Percentiles rank a stretch among this genome's conserved stretches.
phyloP scores from a whole-genome alignment of 2,888 invertebrate genomes.

The Himalopsyche tibetana region DNA sequence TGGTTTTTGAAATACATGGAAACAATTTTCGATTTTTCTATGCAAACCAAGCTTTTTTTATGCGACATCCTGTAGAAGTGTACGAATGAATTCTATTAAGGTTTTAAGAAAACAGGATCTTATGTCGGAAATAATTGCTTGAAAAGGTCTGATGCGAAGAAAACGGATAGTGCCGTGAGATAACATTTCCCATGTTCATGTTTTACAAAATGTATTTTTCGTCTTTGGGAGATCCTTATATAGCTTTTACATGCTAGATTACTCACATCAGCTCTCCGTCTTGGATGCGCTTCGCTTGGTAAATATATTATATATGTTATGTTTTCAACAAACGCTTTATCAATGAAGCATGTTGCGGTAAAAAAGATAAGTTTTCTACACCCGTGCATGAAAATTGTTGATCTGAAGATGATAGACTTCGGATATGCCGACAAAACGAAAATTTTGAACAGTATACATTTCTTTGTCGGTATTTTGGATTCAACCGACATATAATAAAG shows the following conservation, averaged over 20 bases:
- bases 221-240: conserved; percentile 5
- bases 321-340: conserved; percentile 4
- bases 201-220: conserved; percentile 32
- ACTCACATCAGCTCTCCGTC: conserved; percentile 19
- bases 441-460: no score
- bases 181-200: not conserved
- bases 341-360: not conserved
- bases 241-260: conserved; percentile 42
- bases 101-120: no score
- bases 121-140: not conserved
- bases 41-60: no score
- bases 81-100: no score
- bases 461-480: no score
- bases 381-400: not conserved
- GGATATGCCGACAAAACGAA: not conserved
- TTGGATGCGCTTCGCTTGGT: conserved; percentile 34
- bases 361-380: conserved; percentile 6
- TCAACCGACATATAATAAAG: no score
- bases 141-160: not conserved
- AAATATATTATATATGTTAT: conserved; percentile 2
- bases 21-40: no score
- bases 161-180: not conserved
- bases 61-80: no score
- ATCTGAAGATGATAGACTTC: not conserved
- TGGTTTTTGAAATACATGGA: no score